phyloP scores from a whole-genome alignment of 2,797 vertebrate genomes.

The Sebastes oblongus region DNA sequence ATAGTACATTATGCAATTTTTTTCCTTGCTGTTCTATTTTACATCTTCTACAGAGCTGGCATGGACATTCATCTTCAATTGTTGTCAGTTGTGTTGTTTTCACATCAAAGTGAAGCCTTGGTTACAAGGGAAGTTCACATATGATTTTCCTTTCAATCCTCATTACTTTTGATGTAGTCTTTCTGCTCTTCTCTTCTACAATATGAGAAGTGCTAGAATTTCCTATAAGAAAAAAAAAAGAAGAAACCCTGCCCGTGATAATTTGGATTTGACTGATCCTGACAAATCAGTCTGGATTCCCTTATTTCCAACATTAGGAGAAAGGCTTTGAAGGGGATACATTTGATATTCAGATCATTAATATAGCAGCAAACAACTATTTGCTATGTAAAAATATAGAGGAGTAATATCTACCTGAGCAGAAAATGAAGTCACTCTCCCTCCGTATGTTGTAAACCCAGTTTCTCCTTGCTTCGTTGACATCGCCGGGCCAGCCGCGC shows the following conservation, averaged over 20 bases:
- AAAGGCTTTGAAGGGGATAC: neutral
- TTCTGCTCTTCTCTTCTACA: conserved; percentile 10
- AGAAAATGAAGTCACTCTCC: too few species aligned
- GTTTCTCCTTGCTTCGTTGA: too few species aligned
- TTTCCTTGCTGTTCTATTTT: neutral
- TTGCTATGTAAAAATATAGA: too few species aligned
- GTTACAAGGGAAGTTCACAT: conserved; percentile 27
- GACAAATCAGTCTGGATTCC: neutral
- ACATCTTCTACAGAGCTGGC: neutral
- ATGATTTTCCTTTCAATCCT: conserved; percentile 42
- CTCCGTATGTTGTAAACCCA: too few species aligned
- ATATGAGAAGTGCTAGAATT: neutral
- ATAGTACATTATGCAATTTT: neutral
- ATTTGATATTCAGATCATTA: too few species aligned
- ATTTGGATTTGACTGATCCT: conserved; percentile 1
- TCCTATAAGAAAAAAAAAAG: neutral
- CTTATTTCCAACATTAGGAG: neutral
- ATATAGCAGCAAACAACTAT: too few species aligned
- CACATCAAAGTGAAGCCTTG: conserved; percentile 38
- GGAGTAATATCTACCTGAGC: too few species aligned
- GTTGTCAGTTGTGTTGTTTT: conserved; percentile 9
- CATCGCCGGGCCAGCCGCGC: too few species aligned
- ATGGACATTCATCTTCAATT: neutral
- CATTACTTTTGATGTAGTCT: conserved; percentile 25
- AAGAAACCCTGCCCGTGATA: neutral